Evolutionary conservation across 2,888 invertebrate genomes (phyloP), one percentile per base, ranked within the genome.

Genomic region (Drosophila lacicola): DNA sequence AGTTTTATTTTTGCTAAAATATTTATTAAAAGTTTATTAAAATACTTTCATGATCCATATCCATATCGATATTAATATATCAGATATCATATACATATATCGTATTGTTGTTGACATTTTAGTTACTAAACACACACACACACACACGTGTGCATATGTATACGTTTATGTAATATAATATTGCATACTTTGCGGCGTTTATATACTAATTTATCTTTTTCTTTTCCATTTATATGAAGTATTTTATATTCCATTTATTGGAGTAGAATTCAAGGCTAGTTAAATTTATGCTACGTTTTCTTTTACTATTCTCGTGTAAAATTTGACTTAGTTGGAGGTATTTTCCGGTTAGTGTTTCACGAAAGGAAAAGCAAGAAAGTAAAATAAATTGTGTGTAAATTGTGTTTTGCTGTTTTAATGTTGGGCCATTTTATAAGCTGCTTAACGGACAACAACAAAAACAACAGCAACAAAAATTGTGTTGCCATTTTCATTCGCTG

Each of bases 101-200:
- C 77, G 86, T 82, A 88, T 82, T 66, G 14, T 39, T 45, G 57
- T 44, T 73, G 58, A 50, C 49, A 14, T 51, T 57, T 13, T 70
- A 70, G 45, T 62, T 62, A 57, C 70, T 72, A 65, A 34, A 21
- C 33, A 29, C 34, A 47, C 46, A 19, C 25, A 51, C 57, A 64
- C 62, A 63, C 34, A 29, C 34, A 50, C 34, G 33, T 34, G 33
- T 67, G 51, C 19, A 44, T 54, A 45, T 70, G 53, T 61, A 74
- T 71, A 60, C 70, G 53, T 62, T 64, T 83, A 66, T 65, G 54
- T 82, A 84, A 68, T 84, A 75, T 82, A 89, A 84, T 85, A 81
- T 85, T 85, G 89, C 88, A 84, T 89, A 84, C 85, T 89, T 87
- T 89, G 89, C 72, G 89, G 88, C 79, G 65, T 84, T 76, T 87